Evolutionary conservation across 1,140 invertebrate genomes (phyloP).

Genomic region (Aphelenchoides besseyi): DNA sequence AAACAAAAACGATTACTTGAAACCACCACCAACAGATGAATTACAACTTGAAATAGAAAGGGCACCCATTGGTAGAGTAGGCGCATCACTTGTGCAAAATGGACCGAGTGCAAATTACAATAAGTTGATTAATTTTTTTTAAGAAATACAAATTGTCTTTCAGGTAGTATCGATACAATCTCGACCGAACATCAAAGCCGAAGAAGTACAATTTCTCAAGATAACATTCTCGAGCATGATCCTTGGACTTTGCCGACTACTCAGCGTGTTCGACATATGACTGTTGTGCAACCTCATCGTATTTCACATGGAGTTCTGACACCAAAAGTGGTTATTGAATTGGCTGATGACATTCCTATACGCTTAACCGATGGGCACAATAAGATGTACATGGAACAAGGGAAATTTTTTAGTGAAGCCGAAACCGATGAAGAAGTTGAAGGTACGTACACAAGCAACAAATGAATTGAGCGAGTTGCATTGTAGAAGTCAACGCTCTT

Average conservation of each 20-base stretch:
- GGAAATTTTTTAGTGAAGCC: conserved; percentile 27
- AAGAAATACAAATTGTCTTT: neutral
- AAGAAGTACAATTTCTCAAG: neutral
- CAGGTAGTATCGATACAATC: neutral
- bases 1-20: conserved; percentile 2
- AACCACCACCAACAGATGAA: neutral
- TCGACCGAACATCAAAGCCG: neutral
- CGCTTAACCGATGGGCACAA: neutral
- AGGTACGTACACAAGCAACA: no score
- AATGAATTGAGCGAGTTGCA: no score
- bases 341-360: neutral
- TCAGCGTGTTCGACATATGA: neutral
- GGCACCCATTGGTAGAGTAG: neutral
- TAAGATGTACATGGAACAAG: conserved; percentile 8
- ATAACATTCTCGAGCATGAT: neutral
- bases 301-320: neutral
- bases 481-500: no score
- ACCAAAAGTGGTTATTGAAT: neutral
- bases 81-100: neutral
- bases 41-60: neutral
- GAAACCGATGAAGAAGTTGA: conserved; percentile 8
- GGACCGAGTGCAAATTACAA: neutral
- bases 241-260: neutral
- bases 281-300: neutral
- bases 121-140: neutral